Conservation (phyloP, 1,140 invertebrate species). For the Drusus annulatus region DNA sequence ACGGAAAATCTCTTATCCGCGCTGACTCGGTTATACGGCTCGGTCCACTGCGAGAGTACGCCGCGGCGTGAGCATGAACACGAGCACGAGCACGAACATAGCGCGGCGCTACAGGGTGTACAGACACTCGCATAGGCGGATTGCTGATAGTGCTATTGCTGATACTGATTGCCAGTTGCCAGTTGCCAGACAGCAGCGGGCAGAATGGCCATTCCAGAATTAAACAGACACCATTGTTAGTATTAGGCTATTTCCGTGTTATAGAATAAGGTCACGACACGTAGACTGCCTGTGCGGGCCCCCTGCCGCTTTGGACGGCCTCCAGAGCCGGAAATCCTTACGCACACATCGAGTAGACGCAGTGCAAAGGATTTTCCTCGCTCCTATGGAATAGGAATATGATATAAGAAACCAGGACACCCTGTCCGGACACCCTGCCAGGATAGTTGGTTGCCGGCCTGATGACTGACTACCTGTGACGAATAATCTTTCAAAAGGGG, state of each 20-base stretch:
- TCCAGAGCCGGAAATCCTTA: not conserved
- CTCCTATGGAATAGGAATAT: no score
- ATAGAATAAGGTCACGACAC: conserved; percentile 44
- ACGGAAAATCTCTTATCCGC: conserved; percentile 1
- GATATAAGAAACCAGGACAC: no score
- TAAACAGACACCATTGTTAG: conserved; percentile 47
- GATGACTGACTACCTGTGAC: no score
- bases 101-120: no score
- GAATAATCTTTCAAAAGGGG: no score
- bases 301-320: conserved; percentile 21
- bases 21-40: not conserved
- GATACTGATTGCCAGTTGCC: not conserved
- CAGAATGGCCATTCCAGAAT: conserved; percentile 20
- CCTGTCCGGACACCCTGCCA: no score
- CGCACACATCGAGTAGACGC: not conserved
- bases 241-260: conserved; percentile 45
- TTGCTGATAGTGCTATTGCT: no score
- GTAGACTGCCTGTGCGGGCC: conserved; percentile 27
- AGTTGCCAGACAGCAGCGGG: not conserved
- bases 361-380: conserved; percentile 16
- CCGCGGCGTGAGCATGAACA: no score
- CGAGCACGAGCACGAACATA: no score
- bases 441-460: no score
- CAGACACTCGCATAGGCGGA: no score
- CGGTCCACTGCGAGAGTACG: not conserved